Base-by-base conservation (phyloP, 2,888 invertebrate species). In the Monochamus alternatus region DNA sequence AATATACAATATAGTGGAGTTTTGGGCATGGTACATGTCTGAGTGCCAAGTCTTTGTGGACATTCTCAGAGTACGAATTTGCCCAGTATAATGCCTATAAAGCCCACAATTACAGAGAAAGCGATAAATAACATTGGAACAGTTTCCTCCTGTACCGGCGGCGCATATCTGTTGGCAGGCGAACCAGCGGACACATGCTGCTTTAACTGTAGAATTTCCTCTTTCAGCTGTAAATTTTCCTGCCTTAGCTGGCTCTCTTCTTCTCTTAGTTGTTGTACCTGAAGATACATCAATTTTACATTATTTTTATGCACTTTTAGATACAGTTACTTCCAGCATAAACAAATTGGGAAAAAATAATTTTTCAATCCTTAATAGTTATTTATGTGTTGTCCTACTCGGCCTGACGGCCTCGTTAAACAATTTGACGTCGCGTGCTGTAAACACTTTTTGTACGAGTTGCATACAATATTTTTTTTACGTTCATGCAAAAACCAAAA, bases 161-260 rank as follows among this genome's bases (percentile, higher is more conserved):
- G 90, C 87, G 93, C 92, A 90, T 93, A 93, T 77, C 89, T 87
- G 80, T 87, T 88, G 52, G 85, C 81, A 60, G 88, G 88, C 71
- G 74, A 68, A 72, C 76, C 64, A 32, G 69, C 1, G 86, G 89
- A 84, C 88, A 90, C 72, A 85, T 87, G 87, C 86, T 86, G 90
- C 85, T 92, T 92, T 87, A 93, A 87, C 84, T 92, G 92, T 83
- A 93, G 88, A 84, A 94, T 82, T 89, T 94, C 93, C 88, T 94
- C 94, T 92, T 95, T 96, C 87, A 97, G 91, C 89, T 93, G 93
- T 84, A 95, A 90, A 91, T 96, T 96, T 90, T 97, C 97, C 90
- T 95, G 94, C 90, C 95, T 92, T 89, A 97, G 90, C 88, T 92
- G 91, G 89, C 93, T 94, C 87, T 95, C 94, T 85, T 95, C 94